Base-by-base conservation (phyloP, 2,797 vertebrate genomes). In the Triplophysa yarkandensis region DNA sequence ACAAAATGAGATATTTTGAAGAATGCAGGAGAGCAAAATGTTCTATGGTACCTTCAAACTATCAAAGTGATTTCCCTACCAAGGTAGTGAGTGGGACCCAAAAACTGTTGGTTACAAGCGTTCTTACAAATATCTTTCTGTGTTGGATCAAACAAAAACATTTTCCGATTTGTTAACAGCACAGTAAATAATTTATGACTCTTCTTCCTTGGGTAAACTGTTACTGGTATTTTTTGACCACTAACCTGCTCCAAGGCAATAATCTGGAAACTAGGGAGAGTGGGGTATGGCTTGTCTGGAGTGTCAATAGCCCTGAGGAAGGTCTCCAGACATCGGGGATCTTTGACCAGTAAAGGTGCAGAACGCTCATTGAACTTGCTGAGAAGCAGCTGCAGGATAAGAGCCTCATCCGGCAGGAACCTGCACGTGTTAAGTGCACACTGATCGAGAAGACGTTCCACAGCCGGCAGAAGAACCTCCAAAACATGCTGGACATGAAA, bases 221-320 rank as follows among this genome's bases (percentile, higher is more conserved):
- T n/a, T n/a, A n/a, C n/a, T n/a, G n/a, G n/a, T n/a, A n/a, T n/a
- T 14, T 4, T 41, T n/a, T 2, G 2, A n/a, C 34, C 8, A 44
- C 77, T 28, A 39, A 98, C 97, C 94, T 96, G 95, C 52, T 94
- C 93, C 54, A 98, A 92, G 25, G 95, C 92, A 25, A 86, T 85
- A 68, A 94, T 90, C 87, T 98, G 97, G 82, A 92, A 83, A 66
- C 93, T 82, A 57, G 89, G 87, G 71, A 92, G 74, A 70, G 90
- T 91, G 0, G 84, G 48, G 77, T 86, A 90, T 1, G 90, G 80
- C 73, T 88, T 87, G 7, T 86, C 83, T 1, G 89, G 70, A 62
- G 87, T 89, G 62, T 85, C 89, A 78, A 98, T 61, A 4, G 94
- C 93, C 78, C 87, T 86, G 77, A 97, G 23, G 65, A 98, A 95